Base-by-base conservation (phyloP, 2,113 vertebrate species). In the Trichechus manatus region DNA sequence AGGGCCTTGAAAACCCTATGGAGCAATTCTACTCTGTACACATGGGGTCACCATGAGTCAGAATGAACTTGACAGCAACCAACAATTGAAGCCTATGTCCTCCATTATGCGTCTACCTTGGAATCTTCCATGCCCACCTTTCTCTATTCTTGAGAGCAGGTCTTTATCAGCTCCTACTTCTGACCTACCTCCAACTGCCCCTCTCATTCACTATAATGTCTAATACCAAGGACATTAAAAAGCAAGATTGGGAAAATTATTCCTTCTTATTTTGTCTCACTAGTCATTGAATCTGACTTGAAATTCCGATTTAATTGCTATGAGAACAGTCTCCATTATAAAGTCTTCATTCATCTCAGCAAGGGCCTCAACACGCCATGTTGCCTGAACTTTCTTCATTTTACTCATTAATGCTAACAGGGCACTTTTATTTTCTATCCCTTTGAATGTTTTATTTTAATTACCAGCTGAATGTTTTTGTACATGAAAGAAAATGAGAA, bases 261-360 rank as follows among this genome's bases (percentile, higher is more conserved):
- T 77, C 72, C 91, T 98, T 98, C 9, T 86, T 98, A 82, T 98
- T 97, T 97, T 97, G 97, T 96, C 95, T 97, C 98, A 91, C 97
- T 97, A 42, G 98, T 96, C 98, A 92, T 98, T 98, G 98, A 98
- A 90, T 88, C 93, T 56, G 97, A 97, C 95, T 98, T 97, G 78
- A 79, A 98, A 97, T 98, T 98, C 91, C 15, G 98, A 66, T 98
- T 98, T 98, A 98, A 99, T 99, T 98, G 98, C 98, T 97, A 96
- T 95, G 97, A 98, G 98, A 98, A 99, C 20, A 25, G 23, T 77
- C 83, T 89, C 68, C 15, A 27, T 36, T 22, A 27, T 5, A 83
- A 92, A 94, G 42, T 11, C 36, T 64, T 56, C 79, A 39, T 81
- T 93, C 70, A 61, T 95, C 79, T 94, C 63, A 23, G 50, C 2